phyloP scores from a whole-genome alignment of 2,888 invertebrate genomes.

The Brassicogethes aeneus region DNA sequence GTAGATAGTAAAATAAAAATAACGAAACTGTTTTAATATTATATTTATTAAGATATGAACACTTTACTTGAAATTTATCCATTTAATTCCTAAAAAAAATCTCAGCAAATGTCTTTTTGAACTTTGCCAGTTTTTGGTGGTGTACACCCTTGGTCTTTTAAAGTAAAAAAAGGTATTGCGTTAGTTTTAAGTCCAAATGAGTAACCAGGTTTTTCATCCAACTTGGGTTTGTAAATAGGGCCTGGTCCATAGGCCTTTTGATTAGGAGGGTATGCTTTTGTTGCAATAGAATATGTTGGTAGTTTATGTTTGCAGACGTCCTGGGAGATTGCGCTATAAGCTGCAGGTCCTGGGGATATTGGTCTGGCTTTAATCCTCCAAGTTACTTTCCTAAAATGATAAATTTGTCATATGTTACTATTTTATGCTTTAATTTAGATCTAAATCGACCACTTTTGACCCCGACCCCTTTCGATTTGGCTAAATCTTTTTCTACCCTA shows the following conservation, averaged over 20 bases:
- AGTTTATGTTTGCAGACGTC: constrained; percentile 33
- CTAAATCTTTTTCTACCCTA: too few relatives aligned
- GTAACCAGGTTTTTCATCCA: constrained; percentile 35
- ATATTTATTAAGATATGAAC: too few relatives aligned
- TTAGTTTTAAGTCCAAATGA: constrained; percentile 58
- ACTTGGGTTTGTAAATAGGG: background rate
- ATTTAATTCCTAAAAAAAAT: too few relatives aligned
- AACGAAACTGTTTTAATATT: too few relatives aligned
- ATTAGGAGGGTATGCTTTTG: background rate
- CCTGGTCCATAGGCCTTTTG: background rate
- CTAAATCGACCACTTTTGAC: too few relatives aligned
- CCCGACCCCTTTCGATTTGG: too few relatives aligned
- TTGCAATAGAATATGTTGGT: background rate
- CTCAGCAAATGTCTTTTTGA: too few relatives aligned
- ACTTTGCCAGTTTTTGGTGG: too few relatives aligned
- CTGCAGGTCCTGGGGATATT: constrained; percentile 46
- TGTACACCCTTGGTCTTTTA: too few relatives aligned
- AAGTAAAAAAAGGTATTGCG: too few relatives aligned
- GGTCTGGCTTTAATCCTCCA: background rate
- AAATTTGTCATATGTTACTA: background rate
- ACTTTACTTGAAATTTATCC: too few relatives aligned
- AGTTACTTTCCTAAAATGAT: background rate
- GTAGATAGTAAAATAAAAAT: too few relatives aligned
- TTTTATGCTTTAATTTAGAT: background rate
- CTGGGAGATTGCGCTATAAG: constrained; percentile 43